Evolutionary conservation across 2,113 vertebrate species (phyloP).

Genomic region (Coptodon bakossiorum): DNA sequence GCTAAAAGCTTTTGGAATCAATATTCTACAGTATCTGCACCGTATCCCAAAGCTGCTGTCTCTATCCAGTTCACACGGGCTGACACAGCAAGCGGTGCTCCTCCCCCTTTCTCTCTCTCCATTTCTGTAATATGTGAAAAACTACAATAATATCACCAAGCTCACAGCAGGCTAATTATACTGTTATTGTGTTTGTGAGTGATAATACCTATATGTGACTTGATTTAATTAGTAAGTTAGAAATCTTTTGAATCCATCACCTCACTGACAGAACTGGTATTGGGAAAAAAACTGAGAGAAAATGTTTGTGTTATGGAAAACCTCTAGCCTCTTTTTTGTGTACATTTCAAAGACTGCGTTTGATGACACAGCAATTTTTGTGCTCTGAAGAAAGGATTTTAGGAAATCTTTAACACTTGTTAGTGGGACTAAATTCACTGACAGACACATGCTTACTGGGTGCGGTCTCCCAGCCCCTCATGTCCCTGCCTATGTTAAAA

Average conservation of each 20-base stretch:
- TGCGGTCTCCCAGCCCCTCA: neutral
- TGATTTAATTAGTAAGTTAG: neutral
- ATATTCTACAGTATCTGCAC: constrained; percentile 55
- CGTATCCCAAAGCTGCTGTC: constrained; percentile 17
- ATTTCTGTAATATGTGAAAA: neutral
- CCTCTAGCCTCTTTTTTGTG: neutral
- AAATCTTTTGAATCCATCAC: constrained; percentile 13
- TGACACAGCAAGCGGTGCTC: constrained; percentile 16
- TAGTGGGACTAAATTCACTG: neutral
- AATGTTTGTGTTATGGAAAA: neutral
- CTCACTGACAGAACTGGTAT: neutral
- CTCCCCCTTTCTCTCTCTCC: neutral
- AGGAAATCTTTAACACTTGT: neutral
- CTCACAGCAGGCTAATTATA: neutral
- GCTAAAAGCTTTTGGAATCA: constrained; percentile 62
- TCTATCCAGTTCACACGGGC: constrained; percentile 7
- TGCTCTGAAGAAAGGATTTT: neutral
- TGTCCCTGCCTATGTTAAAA: neutral
- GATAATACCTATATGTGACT: constrained; percentile 15
- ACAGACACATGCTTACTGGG: neutral
- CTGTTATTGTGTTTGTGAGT: neutral
- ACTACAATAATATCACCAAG: neutral
- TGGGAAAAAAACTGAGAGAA: neutral
- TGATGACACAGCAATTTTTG: neutral
- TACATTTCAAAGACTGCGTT: neutral